Evolutionary conservation across 2,888 invertebrate species (phyloP).

Genomic region (Diplazon laetatorius): DNA sequence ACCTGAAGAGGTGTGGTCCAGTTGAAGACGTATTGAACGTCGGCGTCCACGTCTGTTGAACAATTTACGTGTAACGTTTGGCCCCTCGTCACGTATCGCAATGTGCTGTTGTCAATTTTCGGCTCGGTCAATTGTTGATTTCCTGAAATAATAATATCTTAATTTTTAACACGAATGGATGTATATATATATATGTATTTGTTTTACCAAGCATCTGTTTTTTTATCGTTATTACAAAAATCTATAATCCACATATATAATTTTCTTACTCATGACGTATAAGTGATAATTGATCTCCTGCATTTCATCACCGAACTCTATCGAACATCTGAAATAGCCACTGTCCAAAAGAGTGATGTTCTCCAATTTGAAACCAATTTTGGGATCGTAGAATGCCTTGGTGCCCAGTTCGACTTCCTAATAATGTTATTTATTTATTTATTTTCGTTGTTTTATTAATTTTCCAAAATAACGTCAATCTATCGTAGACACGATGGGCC

Average conservation of each 20-base stretch:
- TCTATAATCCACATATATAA: neutral
- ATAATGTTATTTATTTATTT: neutral
- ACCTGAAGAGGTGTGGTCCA: conserved; percentile 71
- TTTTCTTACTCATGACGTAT: conserved; percentile 59
- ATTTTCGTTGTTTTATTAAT: neutral
- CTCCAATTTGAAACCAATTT: conserved; percentile 82
- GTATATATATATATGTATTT: too few relatives aligned
- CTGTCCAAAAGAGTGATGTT: conserved; percentile 76
- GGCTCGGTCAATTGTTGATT: conserved; percentile 63
- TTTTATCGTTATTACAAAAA: neutral
- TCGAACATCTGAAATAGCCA: conserved; percentile 65
- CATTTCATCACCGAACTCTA: conserved; percentile 11
- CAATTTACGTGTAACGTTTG: conserved; percentile 75
- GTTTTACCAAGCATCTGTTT: too few relatives aligned
- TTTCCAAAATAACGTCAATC: neutral
- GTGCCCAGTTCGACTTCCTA: conserved; percentile 74
- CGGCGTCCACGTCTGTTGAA: conserved; percentile 63
- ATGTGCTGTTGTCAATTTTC: conserved; percentile 63
- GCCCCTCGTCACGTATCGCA: conserved; percentile 74
- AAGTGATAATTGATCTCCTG: conserved; percentile 52
- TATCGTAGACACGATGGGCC: too few relatives aligned
- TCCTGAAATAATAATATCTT: conserved; percentile 57
- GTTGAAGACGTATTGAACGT: conserved; percentile 66
- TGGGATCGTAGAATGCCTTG: conserved; percentile 80
- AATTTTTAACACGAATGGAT: too few relatives aligned